phyloP scores from a whole-genome alignment of 2,113 vertebrate species.

The Saguinus midas region DNA sequence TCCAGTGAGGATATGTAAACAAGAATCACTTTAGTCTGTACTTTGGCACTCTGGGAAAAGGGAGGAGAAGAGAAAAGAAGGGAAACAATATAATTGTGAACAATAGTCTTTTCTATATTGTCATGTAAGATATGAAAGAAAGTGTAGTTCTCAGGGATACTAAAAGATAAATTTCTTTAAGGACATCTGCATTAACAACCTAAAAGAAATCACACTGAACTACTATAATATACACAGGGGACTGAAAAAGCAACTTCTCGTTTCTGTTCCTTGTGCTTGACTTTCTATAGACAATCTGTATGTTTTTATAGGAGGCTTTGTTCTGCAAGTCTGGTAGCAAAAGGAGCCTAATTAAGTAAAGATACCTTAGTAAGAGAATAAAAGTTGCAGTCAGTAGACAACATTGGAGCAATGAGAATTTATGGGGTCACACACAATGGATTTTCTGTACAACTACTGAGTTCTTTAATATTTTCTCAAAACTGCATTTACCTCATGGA shows the following conservation, averaged over 20 bases:
- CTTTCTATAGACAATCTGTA: not conserved
- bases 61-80: not conserved
- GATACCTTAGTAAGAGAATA: not conserved
- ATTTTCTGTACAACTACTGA: not conserved
- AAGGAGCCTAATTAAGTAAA: not conserved
- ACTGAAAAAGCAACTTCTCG: not conserved
- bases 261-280: not conserved
- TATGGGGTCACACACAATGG: not conserved
- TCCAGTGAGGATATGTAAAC: not conserved
- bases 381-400: not conserved
- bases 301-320: not conserved
- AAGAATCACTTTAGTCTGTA: not conserved
- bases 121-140: not conserved
- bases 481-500: not conserved
- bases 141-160: not conserved
- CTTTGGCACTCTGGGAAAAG: not conserved
- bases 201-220: not conserved
- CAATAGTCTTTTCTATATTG: not conserved
- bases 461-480: not conserved
- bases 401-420: not conserved
- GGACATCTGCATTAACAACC: not conserved
- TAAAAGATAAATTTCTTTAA: conserved; percentile 17
- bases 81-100: not conserved
- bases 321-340: not conserved
- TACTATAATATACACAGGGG: not conserved